Conservation (phyloP, 2,113 vertebrate species). For the Diadophis punctatus region DNA sequence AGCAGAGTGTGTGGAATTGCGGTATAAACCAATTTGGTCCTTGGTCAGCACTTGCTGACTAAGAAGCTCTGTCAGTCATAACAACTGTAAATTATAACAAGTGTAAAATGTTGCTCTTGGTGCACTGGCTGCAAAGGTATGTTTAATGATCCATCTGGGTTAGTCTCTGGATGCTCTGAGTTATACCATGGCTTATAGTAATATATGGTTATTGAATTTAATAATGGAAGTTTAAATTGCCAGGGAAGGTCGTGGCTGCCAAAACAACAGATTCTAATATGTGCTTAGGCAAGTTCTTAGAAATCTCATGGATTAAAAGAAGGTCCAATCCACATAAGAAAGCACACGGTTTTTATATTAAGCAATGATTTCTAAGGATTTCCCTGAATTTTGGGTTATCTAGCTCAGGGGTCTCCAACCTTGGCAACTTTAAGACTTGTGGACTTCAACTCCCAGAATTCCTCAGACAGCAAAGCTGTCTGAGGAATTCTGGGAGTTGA, state of each 20-base stretch:
- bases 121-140: not conserved
- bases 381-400: no score
- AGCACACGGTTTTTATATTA: not conserved
- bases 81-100: conserved; percentile 35
- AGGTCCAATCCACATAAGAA: not conserved
- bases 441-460: no score
- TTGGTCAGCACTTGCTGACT: not conserved
- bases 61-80: conserved; percentile 22
- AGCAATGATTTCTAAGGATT: not conserved
- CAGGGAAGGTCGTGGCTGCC: conserved; percentile 28
- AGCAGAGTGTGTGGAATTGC: conserved; percentile 7
- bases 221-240: conserved; percentile 28
- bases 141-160: conserved; percentile 18
- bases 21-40: conserved; percentile 14
- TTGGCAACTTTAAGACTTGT: no score
- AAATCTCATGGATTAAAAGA: not conserved
- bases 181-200: not conserved
- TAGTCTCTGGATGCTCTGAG: not conserved
- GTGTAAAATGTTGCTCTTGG: conserved; percentile 25
- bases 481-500: no score
- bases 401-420: not conserved
- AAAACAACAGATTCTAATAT: not conserved
- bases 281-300: not conserved
- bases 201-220: conserved; percentile 46
- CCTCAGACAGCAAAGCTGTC: no score